Evolutionary conservation across 2,113 vertebrate genomes (phyloP), one percentile per base, ranked within the genome.

Genomic region (Carlito syrichta): DNA sequence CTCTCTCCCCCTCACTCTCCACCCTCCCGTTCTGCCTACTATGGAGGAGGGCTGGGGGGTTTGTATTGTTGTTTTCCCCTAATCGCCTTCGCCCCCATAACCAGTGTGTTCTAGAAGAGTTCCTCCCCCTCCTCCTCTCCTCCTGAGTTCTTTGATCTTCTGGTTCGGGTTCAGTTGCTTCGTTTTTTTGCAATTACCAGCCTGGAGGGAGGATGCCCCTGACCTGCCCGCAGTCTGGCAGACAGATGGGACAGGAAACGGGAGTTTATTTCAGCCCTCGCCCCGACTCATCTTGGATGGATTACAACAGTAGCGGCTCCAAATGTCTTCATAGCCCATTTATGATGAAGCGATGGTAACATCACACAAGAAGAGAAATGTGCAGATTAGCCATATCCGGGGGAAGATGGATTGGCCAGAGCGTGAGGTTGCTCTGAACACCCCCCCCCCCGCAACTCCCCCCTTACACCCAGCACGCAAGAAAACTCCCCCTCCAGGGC

Each of bases 201-300:
- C 95, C 98, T 95, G 97, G 95, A 97, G 98, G 97, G 98, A 98
- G 98, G 98, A 96, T 98, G 98, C 43, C 97, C 96, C 97, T 97
- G 98, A 98, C 98, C 98, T 98, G 93, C 88, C 98, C 97, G 85
- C 96, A 91, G 98, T 98, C 98, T 98, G 98, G 98, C 98, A 97
- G 97, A 97, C 98, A 98, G 98, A 98, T 98, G 98, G 98, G 98
- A 71, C 98, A 98, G 98, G 98, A 98, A 98, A 86, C 97, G 91
- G 60, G 98, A 35, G 97, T 97, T 97, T 91, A 86, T 97, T 98
- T 96, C 97, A 97, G 97, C 92, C 97, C 71, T 83, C 96, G 84
- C 97, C 97, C 66, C 97, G 9, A 14, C 97, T 95, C 98, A 96
- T 98, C 98, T 97, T 98, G 98, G 98, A 98, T 98, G 96, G 97